Evolutionary conservation across 2,113 vertebrate genomes (phyloP), one percentile per base, ranked within the genome.

Genomic region (Martes martes): DNA sequence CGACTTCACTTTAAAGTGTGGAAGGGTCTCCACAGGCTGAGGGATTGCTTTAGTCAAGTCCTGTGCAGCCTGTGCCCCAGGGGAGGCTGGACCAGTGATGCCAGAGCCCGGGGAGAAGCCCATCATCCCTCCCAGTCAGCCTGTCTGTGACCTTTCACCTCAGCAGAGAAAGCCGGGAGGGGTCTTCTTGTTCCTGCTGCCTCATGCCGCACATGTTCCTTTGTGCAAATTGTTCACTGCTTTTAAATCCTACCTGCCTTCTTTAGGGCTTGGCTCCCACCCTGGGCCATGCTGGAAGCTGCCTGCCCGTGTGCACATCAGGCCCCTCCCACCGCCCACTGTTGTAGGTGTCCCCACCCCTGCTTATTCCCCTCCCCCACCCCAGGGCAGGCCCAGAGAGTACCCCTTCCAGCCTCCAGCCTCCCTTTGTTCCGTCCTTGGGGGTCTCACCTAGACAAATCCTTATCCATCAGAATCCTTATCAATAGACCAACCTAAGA

Each of bases 261-360:
- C 39, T 39, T 21, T 24, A 71, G n/a, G 33, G 63, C 33, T 39
- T 11, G n/a, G 47, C 73, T n/a, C 24, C 42, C 19, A 4, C 33
- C 33, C 39, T 15, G 1, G 0, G 4, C 1, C 47, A 13, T 14
- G 2, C 19, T 5, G 11, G 11, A 81, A 45, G 45, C 71, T 89
- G 52, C 24, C 78, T 95, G 63, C 4, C 15, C 10, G 0, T 14
- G 39, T 13, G 11, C 28, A 10, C 7, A 33, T 9, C 24, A 31
- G 4, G 45, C 5, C 2, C 50, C 6, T 55, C 19, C 23, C 76
- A 26, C 11, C 0, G 11, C 47, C 5, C 7, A 69, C 26, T 39
- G 73, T 13, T 59, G 39, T 52, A 10, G 4, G 36, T 6, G 10
- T n/a, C 50, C 50, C 50, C 15, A 5, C 5, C 11, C 16, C 10